Percentiles rank a stretch among this genome's conserved stretches.
These are phyloP conservation scores for Steatocranus sp. DNA, from an alignment of 2,797 vertebrate species.

Conservation along the genomic window DNA sequence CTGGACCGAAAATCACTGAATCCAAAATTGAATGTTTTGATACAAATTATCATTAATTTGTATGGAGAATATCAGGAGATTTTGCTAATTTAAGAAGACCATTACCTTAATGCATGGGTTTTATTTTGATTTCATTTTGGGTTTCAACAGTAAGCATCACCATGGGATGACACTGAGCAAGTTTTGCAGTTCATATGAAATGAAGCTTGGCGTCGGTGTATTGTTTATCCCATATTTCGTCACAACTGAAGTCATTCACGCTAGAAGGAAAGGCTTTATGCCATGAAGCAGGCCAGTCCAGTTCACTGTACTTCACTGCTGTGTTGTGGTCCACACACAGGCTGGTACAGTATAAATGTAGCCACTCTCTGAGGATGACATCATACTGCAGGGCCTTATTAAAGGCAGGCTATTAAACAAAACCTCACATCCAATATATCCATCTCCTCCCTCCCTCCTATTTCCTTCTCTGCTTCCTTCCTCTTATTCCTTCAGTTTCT, in stretches of 20 bases:
- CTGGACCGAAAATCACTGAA: background rate
- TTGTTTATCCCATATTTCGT: background rate
- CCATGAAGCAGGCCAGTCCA: background rate
- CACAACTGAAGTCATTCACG: background rate
- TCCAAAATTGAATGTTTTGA: background rate
- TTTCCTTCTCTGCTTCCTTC: background rate
- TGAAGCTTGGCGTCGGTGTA: background rate
- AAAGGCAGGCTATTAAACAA: constrained; percentile 15
- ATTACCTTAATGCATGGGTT: background rate
- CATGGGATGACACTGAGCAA: rapidly evolving
- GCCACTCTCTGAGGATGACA: constrained; percentile 37
- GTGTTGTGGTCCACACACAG: background rate
- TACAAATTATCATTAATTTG: background rate
- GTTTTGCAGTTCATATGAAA: background rate
- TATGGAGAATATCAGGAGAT: background rate
- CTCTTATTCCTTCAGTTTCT: background rate
- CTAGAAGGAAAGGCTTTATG: background rate
- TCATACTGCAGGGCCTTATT: constrained; percentile 50
- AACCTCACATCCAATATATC: background rate
- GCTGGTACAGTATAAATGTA: constrained; percentile 7
- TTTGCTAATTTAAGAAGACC: background rate
- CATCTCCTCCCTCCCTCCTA: background rate
- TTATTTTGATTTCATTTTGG: background rate
- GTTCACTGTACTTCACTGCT: background rate
- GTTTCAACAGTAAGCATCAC: background rate